A percentile compares a stretch with the other conserved stretches of the same genome.
These are phyloP conservation scores for Agapornis canus DNA, from an alignment of 2,797 vertebrate genomes.

Conservation along the genomic window DNA sequence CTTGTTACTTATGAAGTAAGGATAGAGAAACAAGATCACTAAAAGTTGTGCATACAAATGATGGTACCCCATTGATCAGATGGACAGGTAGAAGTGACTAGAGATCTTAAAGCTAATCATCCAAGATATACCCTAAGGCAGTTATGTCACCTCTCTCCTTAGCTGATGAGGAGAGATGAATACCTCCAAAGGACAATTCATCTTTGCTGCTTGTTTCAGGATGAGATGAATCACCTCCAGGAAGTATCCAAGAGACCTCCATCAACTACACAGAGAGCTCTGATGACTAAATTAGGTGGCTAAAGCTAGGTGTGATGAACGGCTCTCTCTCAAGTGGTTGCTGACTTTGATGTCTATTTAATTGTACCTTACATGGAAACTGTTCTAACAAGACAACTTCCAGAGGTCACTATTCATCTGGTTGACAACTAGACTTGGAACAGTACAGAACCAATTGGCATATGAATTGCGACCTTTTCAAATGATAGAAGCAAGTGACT, in stretches of 20 bases:
- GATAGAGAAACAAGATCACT: neutral
- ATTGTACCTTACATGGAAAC: neutral
- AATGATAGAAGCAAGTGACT: neutral
- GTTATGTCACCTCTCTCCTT: neutral
- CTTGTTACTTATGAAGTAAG: neutral
- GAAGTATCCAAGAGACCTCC: neutral
- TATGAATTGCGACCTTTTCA: neutral
- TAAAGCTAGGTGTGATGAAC: neutral
- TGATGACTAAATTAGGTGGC: neutral
- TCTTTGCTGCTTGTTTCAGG: neutral
- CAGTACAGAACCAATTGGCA: neutral
- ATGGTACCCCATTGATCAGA: neutral
- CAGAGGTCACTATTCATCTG: neutral
- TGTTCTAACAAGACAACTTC: neutral
- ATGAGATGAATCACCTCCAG: neutral
- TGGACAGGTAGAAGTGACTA: neutral
- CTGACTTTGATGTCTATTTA: conserved; percentile 7
- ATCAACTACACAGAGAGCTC: neutral
- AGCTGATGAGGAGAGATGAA: neutral
- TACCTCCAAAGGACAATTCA: neutral
- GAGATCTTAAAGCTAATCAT: neutral
- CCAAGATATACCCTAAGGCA: neutral
- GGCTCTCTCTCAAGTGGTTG: neutral
- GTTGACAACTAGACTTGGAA: neutral
- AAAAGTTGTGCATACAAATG: neutral